Conservation (phyloP, 2,113 vertebrate species). For the Atherinomorus stipes region DNA sequence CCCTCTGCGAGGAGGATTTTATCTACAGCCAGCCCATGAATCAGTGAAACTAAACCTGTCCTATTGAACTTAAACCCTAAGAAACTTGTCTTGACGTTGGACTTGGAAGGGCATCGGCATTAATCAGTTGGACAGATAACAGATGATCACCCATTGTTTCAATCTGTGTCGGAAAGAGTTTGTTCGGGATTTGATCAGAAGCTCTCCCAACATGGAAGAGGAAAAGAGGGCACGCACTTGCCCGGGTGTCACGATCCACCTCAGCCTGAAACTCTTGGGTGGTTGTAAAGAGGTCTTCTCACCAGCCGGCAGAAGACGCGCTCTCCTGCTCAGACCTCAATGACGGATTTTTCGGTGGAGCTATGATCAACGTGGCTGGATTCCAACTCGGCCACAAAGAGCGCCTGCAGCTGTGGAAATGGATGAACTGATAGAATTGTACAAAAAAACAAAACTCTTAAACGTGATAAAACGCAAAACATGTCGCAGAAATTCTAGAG, state of each 20-base stretch:
- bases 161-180: constrained; percentile 30
- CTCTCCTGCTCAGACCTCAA: constrained; percentile 30
- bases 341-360: constrained; percentile 23
- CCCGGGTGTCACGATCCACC: constrained; percentile 42
- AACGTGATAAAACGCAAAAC: constrained; percentile 47
- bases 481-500: constrained; percentile 52
- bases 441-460: constrained; percentile 56
- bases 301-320: constrained; percentile 18
- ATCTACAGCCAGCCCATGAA: constrained; percentile 56
- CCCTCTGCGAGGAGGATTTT: constrained; percentile 66
- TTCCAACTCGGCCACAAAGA: constrained; percentile 31
- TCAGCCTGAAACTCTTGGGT: constrained; percentile 35
- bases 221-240: constrained; percentile 15
- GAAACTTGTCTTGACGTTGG: constrained; percentile 50
- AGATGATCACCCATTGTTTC: constrained; percentile 40
- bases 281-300: constrained; percentile 29
- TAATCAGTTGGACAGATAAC: constrained; percentile 45
- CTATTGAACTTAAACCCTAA: constrained; percentile 61
- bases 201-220: constrained; percentile 21
- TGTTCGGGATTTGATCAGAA: constrained; percentile 35
- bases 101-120: constrained; percentile 48
- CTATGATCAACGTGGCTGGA: constrained; percentile 1
- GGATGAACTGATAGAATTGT: constrained; percentile 70
- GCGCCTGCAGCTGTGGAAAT: constrained; percentile 46
- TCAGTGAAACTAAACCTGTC: constrained; percentile 45